Evolutionary conservation across 2,888 invertebrate species (phyloP), one percentile per base, ranked within the genome.

Genomic region (Ceriagrion tenellum): DNA sequence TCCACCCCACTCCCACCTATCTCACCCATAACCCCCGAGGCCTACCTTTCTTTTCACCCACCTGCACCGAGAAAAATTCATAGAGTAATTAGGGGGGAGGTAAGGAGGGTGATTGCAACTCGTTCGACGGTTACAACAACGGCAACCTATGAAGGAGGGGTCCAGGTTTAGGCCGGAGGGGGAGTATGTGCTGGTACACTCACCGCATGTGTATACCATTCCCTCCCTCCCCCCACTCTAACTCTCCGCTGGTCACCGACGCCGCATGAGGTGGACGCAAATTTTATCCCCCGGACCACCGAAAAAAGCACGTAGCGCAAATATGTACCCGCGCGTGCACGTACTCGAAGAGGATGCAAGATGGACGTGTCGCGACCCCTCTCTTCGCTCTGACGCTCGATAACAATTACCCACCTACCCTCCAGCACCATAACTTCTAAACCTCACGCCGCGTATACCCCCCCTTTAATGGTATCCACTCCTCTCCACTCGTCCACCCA

Each of bases 381-480:
- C 81, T 13, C 81, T 35, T 35, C n/a, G 12, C 26, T 12, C 6
- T 35, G 81, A n/a, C 81, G 81, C 35, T 81, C 81, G 81, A 81
- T 81, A 81, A 81, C 81, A 81, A 81, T 81, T 81, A 81, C 81
- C 81, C n/a, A 13, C 81, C 81, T 35, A 35, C 81, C 81, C 35
- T 35, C 81, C 81, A 81, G 23, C 81, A 35, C 81, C 81, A 81
- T 35, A 81, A 81, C 81, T 35, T 81, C 30, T 0, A 35, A 16
- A 0, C n/a, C 59, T 12, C 59, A n/a, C n/a, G 0, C 69, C n/a
- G 69, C 69, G 13, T 13, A 26, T 30, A 4, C 74, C 30, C 74
- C 30, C 81, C 35, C 16, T 16, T 81, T 13, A 81, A 35, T 81
- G 81, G 81, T 81, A 18, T 18, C 81, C 35, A n/a, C n/a, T 35